Conservation (phyloP, 2,797 vertebrate species). For the Euthynnus affinis region DNA sequence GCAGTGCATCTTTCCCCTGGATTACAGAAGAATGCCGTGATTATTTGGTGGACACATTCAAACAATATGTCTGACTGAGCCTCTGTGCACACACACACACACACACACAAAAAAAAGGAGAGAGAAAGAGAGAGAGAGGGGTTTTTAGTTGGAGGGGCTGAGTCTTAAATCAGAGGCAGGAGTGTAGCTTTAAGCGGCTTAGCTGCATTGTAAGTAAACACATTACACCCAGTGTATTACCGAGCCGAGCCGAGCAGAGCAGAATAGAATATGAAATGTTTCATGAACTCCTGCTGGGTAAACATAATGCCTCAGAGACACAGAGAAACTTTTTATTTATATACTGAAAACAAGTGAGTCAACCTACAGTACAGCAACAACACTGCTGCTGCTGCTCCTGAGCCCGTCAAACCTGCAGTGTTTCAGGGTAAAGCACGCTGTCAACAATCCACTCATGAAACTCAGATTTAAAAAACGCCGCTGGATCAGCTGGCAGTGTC, state of each 20-base stretch:
- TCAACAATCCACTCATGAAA: constrained; percentile 18
- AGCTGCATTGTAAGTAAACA: constrained; percentile 68
- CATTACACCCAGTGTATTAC: constrained; percentile 46
- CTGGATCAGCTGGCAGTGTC: too few species aligned
- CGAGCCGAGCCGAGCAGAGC: constrained; percentile 13
- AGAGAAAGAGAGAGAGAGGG: too few species aligned
- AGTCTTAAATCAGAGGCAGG: constrained; percentile 66
- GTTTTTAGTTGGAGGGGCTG: constrained; percentile 39
- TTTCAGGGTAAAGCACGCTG: constrained; percentile 15
- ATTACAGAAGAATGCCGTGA: constrained; percentile 52
- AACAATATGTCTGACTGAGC: constrained; percentile 42
- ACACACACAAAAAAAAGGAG: too few species aligned
- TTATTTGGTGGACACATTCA: constrained; percentile 46
- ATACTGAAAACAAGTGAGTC: constrained; percentile 26
- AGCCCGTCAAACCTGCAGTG: neutral
- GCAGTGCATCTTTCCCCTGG: constrained; percentile 31
- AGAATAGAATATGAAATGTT: constrained; percentile 49
- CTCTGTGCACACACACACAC: too few species aligned
- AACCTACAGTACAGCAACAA: neutral
- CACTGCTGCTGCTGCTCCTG: constrained; percentile 24
- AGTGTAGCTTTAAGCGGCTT: constrained; percentile 64
- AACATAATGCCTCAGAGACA: constrained; percentile 29
- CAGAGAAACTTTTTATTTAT: constrained; percentile 31
- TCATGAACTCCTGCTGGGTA: constrained; percentile 44
- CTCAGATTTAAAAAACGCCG: constrained; percentile 23